These are phyloP conservation scores for Struthidea cinerea DNA, from an alignment of 2,113 vertebrate species.

Conservation along the genomic window DNA sequence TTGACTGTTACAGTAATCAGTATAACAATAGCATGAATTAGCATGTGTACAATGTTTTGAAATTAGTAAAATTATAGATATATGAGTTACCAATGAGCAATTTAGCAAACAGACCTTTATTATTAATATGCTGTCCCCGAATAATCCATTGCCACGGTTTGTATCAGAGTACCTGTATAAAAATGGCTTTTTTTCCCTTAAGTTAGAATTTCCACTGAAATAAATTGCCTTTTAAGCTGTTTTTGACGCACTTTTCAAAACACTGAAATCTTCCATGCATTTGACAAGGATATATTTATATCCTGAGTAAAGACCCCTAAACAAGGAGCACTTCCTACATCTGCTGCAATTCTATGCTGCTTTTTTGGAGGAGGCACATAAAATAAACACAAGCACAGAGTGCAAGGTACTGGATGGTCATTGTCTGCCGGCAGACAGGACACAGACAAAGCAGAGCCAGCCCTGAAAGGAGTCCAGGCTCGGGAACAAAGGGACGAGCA, in stretches of 20 bases:
- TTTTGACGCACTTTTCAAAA: not conserved
- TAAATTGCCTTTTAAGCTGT: not conserved
- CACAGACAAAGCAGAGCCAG: not conserved
- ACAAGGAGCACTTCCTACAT: not conserved
- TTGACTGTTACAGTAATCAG: not conserved
- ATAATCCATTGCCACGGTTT: not conserved
- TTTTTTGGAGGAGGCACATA: not conserved
- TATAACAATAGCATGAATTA: not conserved
- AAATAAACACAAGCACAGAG: not conserved
- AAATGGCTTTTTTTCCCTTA: not conserved
- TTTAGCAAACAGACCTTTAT: not conserved
- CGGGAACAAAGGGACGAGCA: constrained; percentile 11
- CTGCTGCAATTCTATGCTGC: not conserved
- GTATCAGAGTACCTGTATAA: not conserved
- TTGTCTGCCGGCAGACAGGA: not conserved
- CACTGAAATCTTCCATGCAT: not conserved
- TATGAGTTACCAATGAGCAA: not conserved
- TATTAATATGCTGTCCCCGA: not conserved
- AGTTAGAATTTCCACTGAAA: not conserved
- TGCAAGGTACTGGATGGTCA: not conserved
- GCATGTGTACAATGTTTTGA: not conserved
- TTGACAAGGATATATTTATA: not conserved
- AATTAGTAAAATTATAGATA: not conserved
- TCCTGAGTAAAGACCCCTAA: not conserved
- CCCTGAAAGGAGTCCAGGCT: not conserved